A percentile compares a stretch with the other conserved stretches of the same genome.
phyloP scores from a whole-genome alignment of 2,797 vertebrate genomes.

The Thunnus albacares region DNA sequence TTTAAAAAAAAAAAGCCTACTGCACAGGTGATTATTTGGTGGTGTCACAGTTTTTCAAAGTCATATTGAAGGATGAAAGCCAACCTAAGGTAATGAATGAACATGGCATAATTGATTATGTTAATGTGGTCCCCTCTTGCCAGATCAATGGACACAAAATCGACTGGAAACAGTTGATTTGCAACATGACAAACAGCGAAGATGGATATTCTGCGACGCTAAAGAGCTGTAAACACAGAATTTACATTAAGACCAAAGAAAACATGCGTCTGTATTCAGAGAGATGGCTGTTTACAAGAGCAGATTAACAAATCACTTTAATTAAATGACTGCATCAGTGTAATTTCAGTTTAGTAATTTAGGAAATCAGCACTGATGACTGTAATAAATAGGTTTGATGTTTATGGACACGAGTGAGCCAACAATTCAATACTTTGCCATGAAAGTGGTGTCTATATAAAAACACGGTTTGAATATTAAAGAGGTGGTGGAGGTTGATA shows the following conservation, averaged over 20 bases:
- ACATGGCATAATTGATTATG: conserved; percentile 59
- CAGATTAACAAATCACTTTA: not conserved
- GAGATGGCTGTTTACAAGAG: not conserved
- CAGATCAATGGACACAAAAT: conserved; percentile 55
- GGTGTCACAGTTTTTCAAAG: conserved; percentile 5
- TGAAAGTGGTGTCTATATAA: not conserved
- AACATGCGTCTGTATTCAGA: not conserved
- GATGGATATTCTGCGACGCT: not conserved
- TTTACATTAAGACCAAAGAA: not conserved
- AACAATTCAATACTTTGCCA: not conserved
- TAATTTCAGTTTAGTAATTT: not conserved
- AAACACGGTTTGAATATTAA: conserved; percentile 9
- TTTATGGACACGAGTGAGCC: not conserved
- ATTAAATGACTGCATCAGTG: not conserved
- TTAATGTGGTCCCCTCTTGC: conserved; percentile 31
- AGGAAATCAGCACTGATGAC: not conserved
- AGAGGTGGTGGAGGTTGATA: not conserved
- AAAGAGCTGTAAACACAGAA: conserved; percentile 18
- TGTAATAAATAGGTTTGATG: not conserved
- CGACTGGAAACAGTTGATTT: conserved; percentile 33
- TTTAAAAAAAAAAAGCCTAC: not conserved
- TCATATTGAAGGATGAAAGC: conserved; percentile 6
- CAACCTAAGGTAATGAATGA: conserved; percentile 17
- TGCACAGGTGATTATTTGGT: not conserved
- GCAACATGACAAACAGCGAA: conserved; percentile 24